phyloP scores from a whole-genome alignment of 2,888 invertebrate species.

The Brachynemurus nebulosus region DNA sequence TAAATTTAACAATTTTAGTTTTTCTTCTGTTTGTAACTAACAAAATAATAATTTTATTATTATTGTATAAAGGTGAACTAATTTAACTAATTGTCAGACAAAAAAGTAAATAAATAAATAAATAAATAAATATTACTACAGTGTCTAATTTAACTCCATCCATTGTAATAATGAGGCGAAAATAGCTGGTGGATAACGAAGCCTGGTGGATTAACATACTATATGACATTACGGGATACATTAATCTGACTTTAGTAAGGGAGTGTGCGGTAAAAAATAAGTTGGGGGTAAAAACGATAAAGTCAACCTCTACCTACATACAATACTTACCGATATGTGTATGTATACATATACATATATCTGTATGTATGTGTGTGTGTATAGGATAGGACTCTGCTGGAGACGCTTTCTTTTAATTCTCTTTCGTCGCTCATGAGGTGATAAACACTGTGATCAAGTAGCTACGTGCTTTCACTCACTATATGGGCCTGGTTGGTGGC shows the following conservation, averaged over 20 bases:
- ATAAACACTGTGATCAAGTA: slow-evolving; percentile 7
- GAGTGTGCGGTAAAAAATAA: neutral
- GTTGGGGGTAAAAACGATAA: neutral
- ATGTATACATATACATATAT: too few species aligned
- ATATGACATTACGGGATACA: slow-evolving; percentile 8
- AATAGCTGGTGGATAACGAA: neutral
- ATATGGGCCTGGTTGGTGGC: too few species aligned
- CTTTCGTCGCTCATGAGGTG: slow-evolving; percentile 6
- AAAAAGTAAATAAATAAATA: too few species aligned
- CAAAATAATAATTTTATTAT: too few species aligned
- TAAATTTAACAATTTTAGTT: too few species aligned
- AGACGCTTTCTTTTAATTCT: slow-evolving; percentile 6
- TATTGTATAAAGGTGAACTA: too few species aligned
- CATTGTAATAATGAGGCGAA: too few species aligned
- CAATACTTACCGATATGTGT: neutral
- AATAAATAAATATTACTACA: too few species aligned
- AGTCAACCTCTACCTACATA: neutral
- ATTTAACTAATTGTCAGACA: too few species aligned
- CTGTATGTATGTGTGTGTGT: too few species aligned
- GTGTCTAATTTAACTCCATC: too few species aligned
- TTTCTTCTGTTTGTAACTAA: too few species aligned
- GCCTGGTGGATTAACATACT: slow-evolving; percentile 5
- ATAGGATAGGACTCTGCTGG: neutral
- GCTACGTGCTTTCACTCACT: slow-evolving; percentile 1
- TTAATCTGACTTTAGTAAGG: slow-evolving; percentile 8